Base-by-base conservation (phyloP, 2,888 invertebrate genomes). In the Latrodectus elegans region DNA sequence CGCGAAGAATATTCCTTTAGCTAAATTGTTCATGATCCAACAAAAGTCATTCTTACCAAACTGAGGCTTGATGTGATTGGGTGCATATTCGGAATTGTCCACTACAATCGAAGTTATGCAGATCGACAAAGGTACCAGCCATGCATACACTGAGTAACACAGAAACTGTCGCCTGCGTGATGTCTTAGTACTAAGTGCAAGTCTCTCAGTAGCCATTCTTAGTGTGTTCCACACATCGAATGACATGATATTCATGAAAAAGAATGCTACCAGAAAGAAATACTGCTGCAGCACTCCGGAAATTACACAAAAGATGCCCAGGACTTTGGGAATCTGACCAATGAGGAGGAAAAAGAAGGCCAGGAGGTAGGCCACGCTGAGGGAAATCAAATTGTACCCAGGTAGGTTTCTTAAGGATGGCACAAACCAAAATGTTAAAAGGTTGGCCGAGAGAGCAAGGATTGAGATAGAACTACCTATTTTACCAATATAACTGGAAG, bases 201-300 rank as follows among this genome's bases (percentile, higher is more conserved):
- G 90, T 17, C 79, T 86, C 26, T 79, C 70, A 0, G 93, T 93
- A 4, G 93, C 93, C 89, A 92, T 90, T n/a, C 91, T 91, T 51
- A 93, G 91, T 11, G 84, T 87, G 15, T 84, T 84, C 90, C 91
- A 91, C 22, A 92, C 90, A 89, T 94, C 94, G 91, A 93, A 93
- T 0, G 94, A 92, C 91, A 94, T 92, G 10, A 93, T 92, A 79
- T 93, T 92, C 93, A 93, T 93, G 94, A 94, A 94, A 89, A 92
- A 92, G 91, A 94, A 94, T 1, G 94, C 92, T 0, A 93, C 92
- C 88, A 94, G 91, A 91, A 93, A 94, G 89, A 92, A 92, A 91
- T 93, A 94, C 89, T 93, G 93, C 84, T 93, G 92, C 0, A 84
- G 55, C 11, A 82, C 60, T 3, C 60, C 88, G 15, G 77, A 55